Evolutionary conservation across 2,797 vertebrate genomes (phyloP), one percentile per base, ranked within the genome.

Genomic region (Synanceia verrucosa): DNA sequence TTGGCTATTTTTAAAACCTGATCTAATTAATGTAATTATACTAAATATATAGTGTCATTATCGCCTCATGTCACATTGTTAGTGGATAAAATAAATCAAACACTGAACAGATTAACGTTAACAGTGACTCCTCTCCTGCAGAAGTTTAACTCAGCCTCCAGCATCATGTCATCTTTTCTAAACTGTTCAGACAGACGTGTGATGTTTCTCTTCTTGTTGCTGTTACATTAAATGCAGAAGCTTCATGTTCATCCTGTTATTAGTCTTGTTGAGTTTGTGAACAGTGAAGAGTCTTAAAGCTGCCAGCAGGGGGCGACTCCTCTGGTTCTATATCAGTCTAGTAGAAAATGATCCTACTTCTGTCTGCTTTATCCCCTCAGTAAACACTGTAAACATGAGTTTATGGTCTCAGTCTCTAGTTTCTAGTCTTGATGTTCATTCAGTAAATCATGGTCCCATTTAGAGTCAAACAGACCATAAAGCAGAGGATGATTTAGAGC

Each of bases 171-270:
- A 36, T 57, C 56, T 73, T 82, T 79, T 66, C 56, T 57, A 41
- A 83, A 39, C 13, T 83, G 63, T 74, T 67, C 41, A 24, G 59
- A 59, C 21, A 6, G 18, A 55, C 74, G 56, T 74, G 72, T 76
- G 43, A 77, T 68, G 76, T 52, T 76, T 58, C 16, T 76, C 34
- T 0, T 77, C 34, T 13, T 73, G 71, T 59, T 73, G 53, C 70
- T 73, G 67, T 87, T 73, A 73, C 59, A 89, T 87, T 85, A 89
- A 89, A 87, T 51, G 52, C 53, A 31, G 67, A 82, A 50, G 56
- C 76, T 83, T 73, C 61, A 58, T 47, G 21, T 76, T 75, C 23
- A 75, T 65, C 64, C 52, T 31, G 43, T 51, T 73, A 37, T 12
- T 9, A 14, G 61, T 78, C 50, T 47, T 55, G 21, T 68, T 60